Evolutionary conservation across 2,888 invertebrate genomes (phyloP), one percentile per base, ranked within the genome.

Genomic region (Sesia bembeciformis): DNA sequence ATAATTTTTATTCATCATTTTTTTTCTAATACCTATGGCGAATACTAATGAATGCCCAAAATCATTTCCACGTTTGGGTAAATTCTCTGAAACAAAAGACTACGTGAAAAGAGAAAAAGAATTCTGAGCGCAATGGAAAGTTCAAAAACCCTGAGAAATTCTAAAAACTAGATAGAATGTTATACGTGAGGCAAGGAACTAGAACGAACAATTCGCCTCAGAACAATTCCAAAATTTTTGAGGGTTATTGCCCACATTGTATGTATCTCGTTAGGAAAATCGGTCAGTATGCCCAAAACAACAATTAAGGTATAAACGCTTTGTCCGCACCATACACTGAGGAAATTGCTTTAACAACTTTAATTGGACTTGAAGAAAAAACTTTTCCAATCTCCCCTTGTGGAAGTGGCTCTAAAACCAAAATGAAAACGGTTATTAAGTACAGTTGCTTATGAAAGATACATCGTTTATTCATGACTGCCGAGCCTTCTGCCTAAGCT

Each of bases 331-430:
- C 77, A 79, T 75, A 78, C 74, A 73, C 68, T 68, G 65, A 70
- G 81, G 81, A 85, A 85, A 85, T 84, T 82, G 80, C 82, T 82
- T 83, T 79, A 85, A 84, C 85, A 85, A 87, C 70, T 86, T 84
- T 85, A 85, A 86, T 85, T 86, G 83, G 82, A 82, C 69, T 78
- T 76, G 73, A 84, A 85, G 84, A 84, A 84, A 85, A 82, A 86
- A 84, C 79, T 86, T 86, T 86, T 84, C 83, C 85, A 86, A 86
- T 85, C 82, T 84, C 77, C 84, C 78, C 81, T 83, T 84, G 79
- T 83, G 74, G 78, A 77, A 72, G 71, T 71, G 76, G 76, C 78
- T 78, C 75, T 75, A 78, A 78, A 71, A 68, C 66, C 59, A 70
- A 77, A 77, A 81, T 81, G 78, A 78, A 83, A 81, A 66, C 69